Percentiles rank a stretch among this genome's conserved stretches.
Evolutionary conservation across 2,888 invertebrate genomes (phyloP).

Genomic region (Dryobota labecula): DNA sequence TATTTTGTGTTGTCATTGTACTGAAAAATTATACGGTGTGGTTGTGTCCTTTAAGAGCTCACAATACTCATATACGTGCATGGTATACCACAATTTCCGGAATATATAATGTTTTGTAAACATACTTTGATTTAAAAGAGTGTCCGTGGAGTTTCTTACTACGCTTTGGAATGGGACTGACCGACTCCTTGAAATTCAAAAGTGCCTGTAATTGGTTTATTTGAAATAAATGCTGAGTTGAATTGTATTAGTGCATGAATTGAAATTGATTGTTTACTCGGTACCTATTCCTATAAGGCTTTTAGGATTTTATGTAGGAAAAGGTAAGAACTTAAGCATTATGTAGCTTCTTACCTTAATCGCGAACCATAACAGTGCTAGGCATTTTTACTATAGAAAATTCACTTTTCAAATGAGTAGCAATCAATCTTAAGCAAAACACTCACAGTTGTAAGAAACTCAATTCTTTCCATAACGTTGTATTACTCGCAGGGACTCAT

Average conservation of each 20-base stretch:
- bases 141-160: too few relatives aligned
- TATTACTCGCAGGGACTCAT: conserved; percentile 65
- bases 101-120: too few relatives aligned
- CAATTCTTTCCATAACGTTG: conserved; percentile 62
- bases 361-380: conserved; percentile 1
- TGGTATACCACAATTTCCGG: too few relatives aligned
- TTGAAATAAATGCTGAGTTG: too few relatives aligned
- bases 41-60: too few relatives aligned
- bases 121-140: too few relatives aligned
- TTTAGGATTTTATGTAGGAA: not conserved
- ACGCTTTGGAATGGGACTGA: too few relatives aligned
- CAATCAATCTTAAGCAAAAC: conserved; percentile 58
- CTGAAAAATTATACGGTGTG: conserved; percentile 17
- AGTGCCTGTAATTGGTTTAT: too few relatives aligned
- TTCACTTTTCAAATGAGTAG: conserved; percentile 53
- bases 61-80: too few relatives aligned
- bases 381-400: conserved; percentile 26
- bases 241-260: too few relatives aligned
- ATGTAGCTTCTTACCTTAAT: not conserved
- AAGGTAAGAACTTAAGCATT: not conserved
- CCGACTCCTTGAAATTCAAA: too few relatives aligned
- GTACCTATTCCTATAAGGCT: not conserved
- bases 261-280: too few relatives aligned
- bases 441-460: conserved; percentile 51
- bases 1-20: conserved; percentile 36